These are phyloP conservation scores for Caenorhabditis macrosperma DNA, from an alignment of 2,888 invertebrate species.

Conservation along the genomic window DNA sequence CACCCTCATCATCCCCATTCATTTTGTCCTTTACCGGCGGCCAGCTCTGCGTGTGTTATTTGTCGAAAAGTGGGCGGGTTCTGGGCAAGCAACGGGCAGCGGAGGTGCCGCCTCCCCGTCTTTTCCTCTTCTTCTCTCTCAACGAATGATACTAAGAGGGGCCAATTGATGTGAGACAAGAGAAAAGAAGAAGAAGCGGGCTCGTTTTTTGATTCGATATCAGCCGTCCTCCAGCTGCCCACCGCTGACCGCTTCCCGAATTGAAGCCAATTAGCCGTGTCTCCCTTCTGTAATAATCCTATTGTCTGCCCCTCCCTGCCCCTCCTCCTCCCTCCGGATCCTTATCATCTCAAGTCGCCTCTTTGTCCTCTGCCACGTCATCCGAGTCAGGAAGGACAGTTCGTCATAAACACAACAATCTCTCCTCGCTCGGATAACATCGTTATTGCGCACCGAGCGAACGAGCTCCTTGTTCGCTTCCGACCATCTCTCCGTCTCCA, in stretches of 20 bases:
- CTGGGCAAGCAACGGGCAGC: constrained; percentile 3
- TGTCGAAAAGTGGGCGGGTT: constrained; percentile 51
- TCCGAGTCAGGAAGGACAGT: constrained; percentile 4
- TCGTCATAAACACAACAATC: constrained; percentile 34
- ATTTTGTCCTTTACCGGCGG: constrained; percentile 23
- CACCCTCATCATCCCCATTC: background rate
- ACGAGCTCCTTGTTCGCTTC: constrained; percentile 38
- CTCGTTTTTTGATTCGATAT: constrained; percentile 53
- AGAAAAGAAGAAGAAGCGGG: constrained; percentile 16
- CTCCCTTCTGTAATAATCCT: constrained; percentile 23
- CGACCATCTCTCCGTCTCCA: constrained; percentile 32
- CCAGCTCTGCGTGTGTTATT: constrained; percentile 40
- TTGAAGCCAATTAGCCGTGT: constrained; percentile 17
- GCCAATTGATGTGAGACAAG: constrained; percentile 49
- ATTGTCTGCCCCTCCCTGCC: constrained; percentile 16
- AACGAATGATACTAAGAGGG: constrained; percentile 42
- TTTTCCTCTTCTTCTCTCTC: constrained; percentile 18
- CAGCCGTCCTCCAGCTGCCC: constrained; percentile 37
- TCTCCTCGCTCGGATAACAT: constrained; percentile 41
- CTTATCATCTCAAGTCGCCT: constrained; percentile 33
- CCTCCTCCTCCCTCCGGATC: constrained; percentile 1
- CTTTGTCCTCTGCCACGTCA: constrained; percentile 29
- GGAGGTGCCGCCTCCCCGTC: constrained; percentile 26
- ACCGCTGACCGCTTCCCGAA: background rate
- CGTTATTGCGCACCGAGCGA: constrained; percentile 32